phyloP scores from a whole-genome alignment of 2,888 invertebrate species.

The Dione vanillae region DNA sequence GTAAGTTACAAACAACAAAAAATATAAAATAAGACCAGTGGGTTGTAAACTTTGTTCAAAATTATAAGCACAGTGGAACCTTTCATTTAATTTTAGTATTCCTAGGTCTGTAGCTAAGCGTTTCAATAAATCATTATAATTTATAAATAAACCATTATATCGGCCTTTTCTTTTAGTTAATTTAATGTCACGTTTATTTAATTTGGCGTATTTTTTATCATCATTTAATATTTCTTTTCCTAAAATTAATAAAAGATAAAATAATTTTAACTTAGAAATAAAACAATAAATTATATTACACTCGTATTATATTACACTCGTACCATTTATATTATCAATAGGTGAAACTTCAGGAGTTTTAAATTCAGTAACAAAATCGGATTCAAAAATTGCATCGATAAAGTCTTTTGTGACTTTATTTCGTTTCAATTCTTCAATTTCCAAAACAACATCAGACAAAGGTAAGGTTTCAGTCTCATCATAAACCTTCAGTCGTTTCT shows the following conservation, averaged over 20 bases:
- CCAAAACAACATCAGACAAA: constrained; percentile 65
- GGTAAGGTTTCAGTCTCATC: constrained; percentile 63
- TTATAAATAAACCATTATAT: constrained; percentile 39
- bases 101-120: constrained; percentile 55
- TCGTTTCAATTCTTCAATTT: constrained; percentile 71
- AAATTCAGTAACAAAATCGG: constrained; percentile 63
- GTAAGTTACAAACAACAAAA: not conserved
- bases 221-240: constrained; percentile 14
- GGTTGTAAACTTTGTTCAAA: constrained; percentile 26
- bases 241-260: constrained; percentile 16
- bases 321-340: constrained; percentile 39
- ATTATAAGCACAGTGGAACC: constrained; percentile 53
- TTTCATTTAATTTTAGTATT: constrained; percentile 53
- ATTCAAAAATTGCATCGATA: constrained; percentile 74
- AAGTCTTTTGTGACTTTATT: constrained; percentile 69
- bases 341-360: constrained; percentile 35
- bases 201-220: constrained; percentile 16
- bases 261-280: not conserved
- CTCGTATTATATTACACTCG: constrained; percentile 14
- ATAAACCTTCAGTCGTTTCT: constrained; percentile 64
- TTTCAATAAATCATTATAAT: constrained; percentile 52
- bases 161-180: constrained; percentile 31
- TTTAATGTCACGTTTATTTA: constrained; percentile 22
- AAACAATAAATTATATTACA: not conserved
- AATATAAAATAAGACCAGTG: not conserved